Conservation (phyloP, 1,140 invertebrate species). For the Drosophila willistoni region DNA sequence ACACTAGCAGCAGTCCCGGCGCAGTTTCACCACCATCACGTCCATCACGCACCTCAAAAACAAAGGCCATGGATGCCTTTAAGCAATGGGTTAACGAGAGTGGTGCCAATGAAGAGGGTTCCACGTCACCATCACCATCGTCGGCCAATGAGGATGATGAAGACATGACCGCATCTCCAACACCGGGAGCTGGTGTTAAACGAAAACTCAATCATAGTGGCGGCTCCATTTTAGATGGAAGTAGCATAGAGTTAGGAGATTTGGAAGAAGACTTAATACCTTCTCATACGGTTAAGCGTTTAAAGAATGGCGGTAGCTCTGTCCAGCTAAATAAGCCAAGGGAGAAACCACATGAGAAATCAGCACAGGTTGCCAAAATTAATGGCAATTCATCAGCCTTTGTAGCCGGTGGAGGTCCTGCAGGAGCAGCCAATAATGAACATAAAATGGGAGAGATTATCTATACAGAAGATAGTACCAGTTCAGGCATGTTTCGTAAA, state of each 20-base stretch:
- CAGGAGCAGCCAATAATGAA: slow-evolving; percentile 26
- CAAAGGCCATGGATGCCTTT: slow-evolving; percentile 92
- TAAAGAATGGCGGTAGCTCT: slow-evolving; percentile 80
- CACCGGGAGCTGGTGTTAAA: slow-evolving; percentile 52
- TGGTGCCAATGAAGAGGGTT: slow-evolving; percentile 51
- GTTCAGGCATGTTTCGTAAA: slow-evolving; percentile 77
- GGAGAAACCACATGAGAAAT: slow-evolving; percentile 35
- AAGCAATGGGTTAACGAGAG: slow-evolving; percentile 87
- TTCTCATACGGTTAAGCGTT: slow-evolving; percentile 74
- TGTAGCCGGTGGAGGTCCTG: background rate
- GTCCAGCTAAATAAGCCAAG: slow-evolving; percentile 76
- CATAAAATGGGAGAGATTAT: slow-evolving; percentile 77
- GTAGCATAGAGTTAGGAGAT: slow-evolving; percentile 69
- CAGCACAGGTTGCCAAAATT: slow-evolving; percentile 45
- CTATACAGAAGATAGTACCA: slow-evolving; percentile 76
- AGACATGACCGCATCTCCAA: slow-evolving; percentile 25
- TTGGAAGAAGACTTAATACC: slow-evolving; percentile 77
- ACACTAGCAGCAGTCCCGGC: slow-evolving; percentile 39
- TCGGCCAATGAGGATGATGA: slow-evolving; percentile 69
- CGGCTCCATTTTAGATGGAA: slow-evolving; percentile 60
- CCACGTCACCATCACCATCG: slow-evolving; percentile 50
- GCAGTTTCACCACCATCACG: slow-evolving; percentile 84
- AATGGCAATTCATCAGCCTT: slow-evolving; percentile 57
- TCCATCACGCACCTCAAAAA: slow-evolving; percentile 90
- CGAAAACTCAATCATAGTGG: slow-evolving; percentile 73